Conservation (phyloP, 2,888 invertebrate species). For the Dynastes maya region DNA sequence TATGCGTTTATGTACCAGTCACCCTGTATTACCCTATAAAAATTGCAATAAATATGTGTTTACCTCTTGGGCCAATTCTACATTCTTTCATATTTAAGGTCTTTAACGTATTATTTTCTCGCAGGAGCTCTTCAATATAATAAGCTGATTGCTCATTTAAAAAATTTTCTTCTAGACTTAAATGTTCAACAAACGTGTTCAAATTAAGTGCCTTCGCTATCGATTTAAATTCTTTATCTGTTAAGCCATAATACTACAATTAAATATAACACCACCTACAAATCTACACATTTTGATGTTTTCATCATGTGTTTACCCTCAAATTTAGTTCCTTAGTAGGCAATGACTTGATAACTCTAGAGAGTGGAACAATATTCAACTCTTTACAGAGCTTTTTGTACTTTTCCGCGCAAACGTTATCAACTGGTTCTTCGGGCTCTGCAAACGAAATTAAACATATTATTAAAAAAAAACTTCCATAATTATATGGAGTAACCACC, state of each 20-base stretch:
- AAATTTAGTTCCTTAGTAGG: slow-evolving; percentile 63
- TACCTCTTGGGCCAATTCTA: slow-evolving; percentile 67
- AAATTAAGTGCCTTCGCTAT: slow-evolving; percentile 65
- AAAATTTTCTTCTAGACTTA: slow-evolving; percentile 69
- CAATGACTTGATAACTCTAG: slow-evolving; percentile 63
- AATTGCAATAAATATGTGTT: not conserved
- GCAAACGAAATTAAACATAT: slow-evolving; percentile 27
- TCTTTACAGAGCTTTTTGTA: slow-evolving; percentile 67
- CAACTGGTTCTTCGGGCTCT: slow-evolving; percentile 61
- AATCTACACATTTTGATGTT: not conserved
- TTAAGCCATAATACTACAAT: slow-evolving; percentile 66
- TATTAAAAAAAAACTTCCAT: too few relatives aligned
- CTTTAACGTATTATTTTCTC: slow-evolving; percentile 65
- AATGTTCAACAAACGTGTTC: slow-evolving; percentile 64
- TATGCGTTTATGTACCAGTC: too few relatives aligned
- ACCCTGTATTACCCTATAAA: too few relatives aligned
- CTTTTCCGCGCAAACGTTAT: slow-evolving; percentile 64
- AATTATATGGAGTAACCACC: too few relatives aligned
- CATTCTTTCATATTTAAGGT: slow-evolving; percentile 69
- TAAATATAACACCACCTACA: not conserved
- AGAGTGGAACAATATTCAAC: slow-evolving; percentile 66
- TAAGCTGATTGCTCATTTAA: slow-evolving; percentile 66
- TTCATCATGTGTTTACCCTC: slow-evolving; percentile 60
- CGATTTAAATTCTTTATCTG: slow-evolving; percentile 64
- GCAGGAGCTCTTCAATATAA: slow-evolving; percentile 67